Evolutionary conservation across 2,113 vertebrate species (phyloP).

Genomic region (Scalopus aquaticus): DNA sequence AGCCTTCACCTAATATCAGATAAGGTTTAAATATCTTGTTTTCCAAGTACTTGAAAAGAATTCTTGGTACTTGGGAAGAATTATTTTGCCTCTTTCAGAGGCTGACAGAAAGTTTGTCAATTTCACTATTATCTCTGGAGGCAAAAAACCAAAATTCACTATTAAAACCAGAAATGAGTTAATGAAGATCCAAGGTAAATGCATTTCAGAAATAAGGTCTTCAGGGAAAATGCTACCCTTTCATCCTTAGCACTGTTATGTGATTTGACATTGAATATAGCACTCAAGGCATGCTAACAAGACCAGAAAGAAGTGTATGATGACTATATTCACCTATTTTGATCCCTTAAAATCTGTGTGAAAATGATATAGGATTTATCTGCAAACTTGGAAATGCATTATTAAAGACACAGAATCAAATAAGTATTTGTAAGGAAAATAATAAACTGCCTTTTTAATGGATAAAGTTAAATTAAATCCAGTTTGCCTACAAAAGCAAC

Average conservation of each 20-base stretch:
- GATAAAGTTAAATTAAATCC: slow-evolving; percentile 52
- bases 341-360: background rate
- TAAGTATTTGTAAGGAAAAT: slow-evolving; percentile 46
- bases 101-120: background rate
- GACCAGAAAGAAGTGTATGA: background rate
- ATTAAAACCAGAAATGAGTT: background rate
- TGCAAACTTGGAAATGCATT: slow-evolving; percentile 34
- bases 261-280: background rate
- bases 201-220: background rate
- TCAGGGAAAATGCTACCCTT: background rate
- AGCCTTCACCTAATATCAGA: background rate
- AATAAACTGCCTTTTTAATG: slow-evolving; percentile 50
- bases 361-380: slow-evolving; percentile 41
- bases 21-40: background rate
- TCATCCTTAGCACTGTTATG: background rate
- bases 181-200: background rate
- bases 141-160: background rate
- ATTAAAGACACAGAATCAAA: slow-evolving; percentile 58
- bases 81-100: background rate
- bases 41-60: background rate
- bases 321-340: background rate
- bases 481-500: slow-evolving; percentile 29
- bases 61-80: background rate
- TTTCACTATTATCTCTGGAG: background rate
- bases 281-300: background rate